phyloP scores from a whole-genome alignment of 2,888 invertebrate species.

The Drepanosiphum platanoidis region DNA sequence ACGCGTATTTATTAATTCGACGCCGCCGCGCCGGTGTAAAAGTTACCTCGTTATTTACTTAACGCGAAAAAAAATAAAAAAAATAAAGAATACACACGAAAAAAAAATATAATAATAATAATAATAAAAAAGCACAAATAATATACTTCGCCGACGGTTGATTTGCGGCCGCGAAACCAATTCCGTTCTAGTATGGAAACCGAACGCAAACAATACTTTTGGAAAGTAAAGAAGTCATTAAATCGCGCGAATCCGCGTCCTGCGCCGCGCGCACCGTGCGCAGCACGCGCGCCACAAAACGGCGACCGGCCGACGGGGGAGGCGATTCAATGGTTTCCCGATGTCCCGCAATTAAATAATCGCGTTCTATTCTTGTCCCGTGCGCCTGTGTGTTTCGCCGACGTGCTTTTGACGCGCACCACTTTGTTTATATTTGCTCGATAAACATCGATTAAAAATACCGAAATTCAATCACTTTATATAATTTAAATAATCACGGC shows the following conservation, averaged over 20 bases:
- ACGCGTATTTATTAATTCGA: conserved; percentile 5
- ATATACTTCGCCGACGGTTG: neutral
- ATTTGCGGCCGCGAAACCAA: conserved; percentile 9
- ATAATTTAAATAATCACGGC: neutral
- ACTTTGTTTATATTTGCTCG: conserved; percentile 45
- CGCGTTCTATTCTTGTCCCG: conserved; percentile 5
- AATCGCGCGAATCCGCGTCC: conserved; percentile 1
- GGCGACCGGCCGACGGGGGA: neutral
- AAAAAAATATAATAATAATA: neutral
- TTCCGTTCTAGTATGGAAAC: conserved; percentile 33
- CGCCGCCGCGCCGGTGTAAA: neutral
- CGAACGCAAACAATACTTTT: conserved; percentile 25
- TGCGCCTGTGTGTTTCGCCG: neutral
- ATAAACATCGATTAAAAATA: conserved; percentile 55
- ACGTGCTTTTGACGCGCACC: conserved; percentile 19
- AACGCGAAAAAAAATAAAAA: neutral
- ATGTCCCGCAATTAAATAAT: conserved; percentile 37
- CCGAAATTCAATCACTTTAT: conserved; percentile 40
- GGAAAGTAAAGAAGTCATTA: conserved; percentile 38
- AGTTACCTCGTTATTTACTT: neutral
- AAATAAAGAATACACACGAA: neutral
- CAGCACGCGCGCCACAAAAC: neutral
- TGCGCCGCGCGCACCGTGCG: neutral
- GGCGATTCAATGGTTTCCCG: conserved; percentile 19
- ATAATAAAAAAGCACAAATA: neutral